Base-by-base conservation (phyloP, 1,140 invertebrate species). In the Ips typographus region DNA sequence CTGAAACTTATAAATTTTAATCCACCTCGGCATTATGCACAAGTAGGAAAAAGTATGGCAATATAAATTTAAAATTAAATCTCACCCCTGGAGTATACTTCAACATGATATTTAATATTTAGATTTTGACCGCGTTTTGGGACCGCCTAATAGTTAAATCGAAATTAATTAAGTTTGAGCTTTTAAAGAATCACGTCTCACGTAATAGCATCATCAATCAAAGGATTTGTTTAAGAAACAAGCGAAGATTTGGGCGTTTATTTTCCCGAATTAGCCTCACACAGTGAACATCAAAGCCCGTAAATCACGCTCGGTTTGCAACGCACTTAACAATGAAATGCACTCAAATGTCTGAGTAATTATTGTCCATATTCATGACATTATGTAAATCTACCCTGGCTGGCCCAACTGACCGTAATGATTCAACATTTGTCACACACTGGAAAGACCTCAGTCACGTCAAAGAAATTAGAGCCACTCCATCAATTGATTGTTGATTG, bases 341-440 rank as follows among this genome's bases (percentile, higher is more conserved):
- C 55, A 59, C 53, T 66, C 65, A 43, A 59, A 66, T 65, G 22
- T 65, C 40, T 66, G 55, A 56, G 55, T 66, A 59, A 66, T 66
- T 58, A 66, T 66, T 66, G 65, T 57, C 56, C 53, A 66, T 66
- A 66, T 66, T 66, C 65, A 66, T 66, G 65, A 59, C 65, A 39
- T 66, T 66, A 66, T 66, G 65, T 66, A 66, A 58, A 66, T 58
- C 37, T 66, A 43, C 7, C n/a, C 8, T 7, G 40, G 44, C 65
- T 51, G 56, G 51, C 56, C 36, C 40, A 66, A 66, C 65, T 56
- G 22, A 65, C 40, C 37, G 49, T 52, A 51, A 64, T 40, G 47
- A 55, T 65, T 56, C 39, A 43, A 22, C 43, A 51, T 51, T 51
- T 63, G 44, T 63, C 61, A 52, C 43, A 63, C 22, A 51, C n/a